Evolutionary conservation across 1,140 invertebrate species (phyloP).

Genomic region (Drosophila sturtevanti): DNA sequence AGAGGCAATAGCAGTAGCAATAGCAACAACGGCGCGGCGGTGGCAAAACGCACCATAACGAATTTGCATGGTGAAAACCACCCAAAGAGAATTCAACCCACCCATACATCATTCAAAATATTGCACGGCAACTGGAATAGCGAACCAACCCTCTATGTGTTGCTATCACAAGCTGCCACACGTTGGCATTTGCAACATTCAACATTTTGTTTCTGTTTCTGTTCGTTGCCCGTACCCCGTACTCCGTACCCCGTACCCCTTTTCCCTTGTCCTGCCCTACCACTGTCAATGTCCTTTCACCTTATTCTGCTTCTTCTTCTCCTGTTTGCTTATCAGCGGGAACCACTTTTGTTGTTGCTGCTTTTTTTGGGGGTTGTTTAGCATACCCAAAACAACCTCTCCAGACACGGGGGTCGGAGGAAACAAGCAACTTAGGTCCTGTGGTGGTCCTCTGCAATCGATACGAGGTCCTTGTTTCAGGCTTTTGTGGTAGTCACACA

Average conservation of each 20-base stretch:
- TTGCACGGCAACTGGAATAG: constrained; percentile 53
- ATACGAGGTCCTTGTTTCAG: constrained; percentile 36
- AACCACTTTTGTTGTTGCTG: constrained; percentile 27
- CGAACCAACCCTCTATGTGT: constrained; percentile 34
- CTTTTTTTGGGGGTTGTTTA: constrained; percentile 62
- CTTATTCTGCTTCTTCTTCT: too few relatives aligned
- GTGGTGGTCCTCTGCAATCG: constrained; percentile 57
- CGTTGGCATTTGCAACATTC: constrained; percentile 72
- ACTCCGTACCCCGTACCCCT: too few relatives aligned
- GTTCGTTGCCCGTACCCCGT: not conserved
- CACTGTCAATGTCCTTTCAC: too few relatives aligned
- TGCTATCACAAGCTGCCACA: constrained; percentile 78
- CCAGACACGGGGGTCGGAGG: constrained; percentile 12
- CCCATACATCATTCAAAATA: constrained; percentile 76
- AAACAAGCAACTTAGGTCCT: not conserved
- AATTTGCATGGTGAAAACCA: constrained; percentile 66
- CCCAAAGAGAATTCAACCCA: constrained; percentile 22
- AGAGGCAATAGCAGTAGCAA: not conserved
- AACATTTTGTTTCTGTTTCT: constrained; percentile 66
- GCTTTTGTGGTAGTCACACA: constrained; percentile 62
- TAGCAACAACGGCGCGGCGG: constrained; percentile 14
- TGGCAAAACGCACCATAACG: constrained; percentile 59
- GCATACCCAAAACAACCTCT: constrained; percentile 38
- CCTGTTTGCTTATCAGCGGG: constrained; percentile 64
- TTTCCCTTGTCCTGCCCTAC: too few relatives aligned